A percentile compares a stretch with the other conserved stretches of the same genome.
These are phyloP conservation scores for Acridotheres tristis DNA, from an alignment of 2,797 vertebrate genomes.

Conservation along the genomic window DNA sequence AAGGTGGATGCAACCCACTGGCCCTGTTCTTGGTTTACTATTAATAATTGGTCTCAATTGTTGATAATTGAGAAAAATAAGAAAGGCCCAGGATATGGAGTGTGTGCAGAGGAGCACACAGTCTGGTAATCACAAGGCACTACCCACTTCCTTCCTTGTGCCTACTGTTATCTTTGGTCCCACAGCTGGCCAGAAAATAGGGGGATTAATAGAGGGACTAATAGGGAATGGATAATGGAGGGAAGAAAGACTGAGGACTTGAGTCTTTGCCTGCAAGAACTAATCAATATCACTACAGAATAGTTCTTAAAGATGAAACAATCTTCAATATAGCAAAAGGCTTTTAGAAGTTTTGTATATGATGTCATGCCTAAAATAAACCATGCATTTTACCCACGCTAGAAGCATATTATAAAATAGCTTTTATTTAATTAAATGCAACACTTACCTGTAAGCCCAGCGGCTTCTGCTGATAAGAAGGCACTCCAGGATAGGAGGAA, in stretches of 20 bases:
- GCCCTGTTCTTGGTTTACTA: neutral
- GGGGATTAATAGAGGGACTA: neutral
- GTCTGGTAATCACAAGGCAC: neutral
- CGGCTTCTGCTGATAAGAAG: slow-evolving; percentile 85
- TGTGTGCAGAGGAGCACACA: neutral
- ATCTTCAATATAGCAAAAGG: neutral
- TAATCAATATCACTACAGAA: neutral
- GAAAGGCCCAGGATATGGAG: neutral
- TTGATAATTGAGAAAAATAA: fast-evolving
- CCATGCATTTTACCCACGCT: neutral
- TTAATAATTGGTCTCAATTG: neutral
- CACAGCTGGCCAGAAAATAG: neutral
- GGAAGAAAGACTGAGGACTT: neutral
- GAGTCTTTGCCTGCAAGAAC: neutral
- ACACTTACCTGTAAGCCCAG: slow-evolving; percentile 84
- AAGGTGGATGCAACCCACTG: neutral
- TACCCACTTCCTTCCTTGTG: neutral
- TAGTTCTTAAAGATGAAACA: neutral
- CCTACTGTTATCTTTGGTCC: neutral
- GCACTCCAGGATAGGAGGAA: slow-evolving; percentile 88
- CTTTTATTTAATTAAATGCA: neutral
- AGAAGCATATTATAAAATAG: neutral
- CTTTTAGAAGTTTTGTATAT: neutral
- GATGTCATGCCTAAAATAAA: neutral
- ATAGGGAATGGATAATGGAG: neutral